phyloP scores from a whole-genome alignment of 2,113 vertebrate species.

The Progne subis region DNA sequence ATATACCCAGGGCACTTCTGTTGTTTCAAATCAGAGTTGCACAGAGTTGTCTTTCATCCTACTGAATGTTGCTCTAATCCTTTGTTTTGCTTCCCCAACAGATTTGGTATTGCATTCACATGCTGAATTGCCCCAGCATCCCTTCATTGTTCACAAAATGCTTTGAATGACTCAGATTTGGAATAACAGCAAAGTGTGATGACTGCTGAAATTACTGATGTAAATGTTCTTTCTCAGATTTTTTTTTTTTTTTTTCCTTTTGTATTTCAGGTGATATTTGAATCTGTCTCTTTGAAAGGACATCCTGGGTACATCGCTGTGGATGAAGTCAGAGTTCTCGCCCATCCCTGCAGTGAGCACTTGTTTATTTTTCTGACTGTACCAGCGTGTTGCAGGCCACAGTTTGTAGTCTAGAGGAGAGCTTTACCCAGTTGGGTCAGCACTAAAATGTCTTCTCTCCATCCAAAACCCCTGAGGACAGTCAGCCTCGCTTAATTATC shows the following conservation, averaged over 20 bases:
- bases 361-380: neutral
- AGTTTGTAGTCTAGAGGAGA: neutral
- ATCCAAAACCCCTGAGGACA: slow-evolving; percentile 39
- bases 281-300: slow-evolving; percentile 91
- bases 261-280: slow-evolving; percentile 93
- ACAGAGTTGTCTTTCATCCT: neutral
- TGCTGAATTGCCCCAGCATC: neutral
- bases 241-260: neutral
- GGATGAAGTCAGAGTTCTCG: slow-evolving; percentile 94
- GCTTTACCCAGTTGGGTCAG: neutral
- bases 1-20: neutral
- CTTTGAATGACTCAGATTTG: neutral
- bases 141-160: neutral
- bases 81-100: neutral
- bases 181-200: neutral
- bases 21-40: neutral
- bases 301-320: slow-evolving; percentile 94
- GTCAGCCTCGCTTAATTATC: slow-evolving; percentile 50
- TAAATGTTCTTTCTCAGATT: neutral
- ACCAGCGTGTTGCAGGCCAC: neutral
- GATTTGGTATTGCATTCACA: neutral
- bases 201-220: neutral
- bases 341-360: slow-evolving; percentile 94
- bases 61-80: neutral
- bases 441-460: slow-evolving; percentile 17